These are phyloP conservation scores for Gambusia holbrooki DNA, from an alignment of 2,113 vertebrate species.

Conservation along the genomic window DNA sequence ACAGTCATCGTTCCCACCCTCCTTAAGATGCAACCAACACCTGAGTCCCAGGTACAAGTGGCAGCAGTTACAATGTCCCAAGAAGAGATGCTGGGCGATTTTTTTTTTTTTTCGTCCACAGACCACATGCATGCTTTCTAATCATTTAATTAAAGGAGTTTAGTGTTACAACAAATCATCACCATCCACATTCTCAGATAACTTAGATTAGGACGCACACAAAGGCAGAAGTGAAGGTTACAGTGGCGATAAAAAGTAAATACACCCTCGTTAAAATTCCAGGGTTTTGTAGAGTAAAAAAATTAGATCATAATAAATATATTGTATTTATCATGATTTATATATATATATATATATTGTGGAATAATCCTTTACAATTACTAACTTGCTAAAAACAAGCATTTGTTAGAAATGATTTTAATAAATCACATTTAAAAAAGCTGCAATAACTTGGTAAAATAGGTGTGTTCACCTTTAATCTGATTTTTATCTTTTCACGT, in stretches of 20 bases:
- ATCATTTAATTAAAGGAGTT: slow-evolving; percentile 8
- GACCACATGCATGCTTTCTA: slow-evolving; percentile 23
- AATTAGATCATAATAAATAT: not conserved
- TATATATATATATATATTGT: too few species aligned
- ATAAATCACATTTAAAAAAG: not conserved
- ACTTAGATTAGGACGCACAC: slow-evolving; percentile 7
- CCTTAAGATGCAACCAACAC: slow-evolving; percentile 62
- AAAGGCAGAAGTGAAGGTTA: not conserved
- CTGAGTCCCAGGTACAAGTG: slow-evolving; percentile 34
- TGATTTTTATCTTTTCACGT: too few species aligned
- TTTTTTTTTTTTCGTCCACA: not conserved
- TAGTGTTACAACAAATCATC: not conserved
- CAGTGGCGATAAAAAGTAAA: not conserved
- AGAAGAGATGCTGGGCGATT: slow-evolving; percentile 21
- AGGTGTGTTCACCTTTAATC: not conserved
- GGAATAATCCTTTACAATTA: too few species aligned
- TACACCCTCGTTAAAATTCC: not conserved
- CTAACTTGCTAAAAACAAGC: too few species aligned
- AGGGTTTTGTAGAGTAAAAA: not conserved
- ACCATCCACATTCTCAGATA: not conserved
- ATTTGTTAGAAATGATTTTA: not conserved
- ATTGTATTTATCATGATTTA: too few species aligned
- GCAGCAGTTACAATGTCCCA: slow-evolving; percentile 19
- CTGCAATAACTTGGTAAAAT: not conserved
- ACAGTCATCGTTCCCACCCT: slow-evolving; percentile 24